Conservation (phyloP, 2,797 vertebrate genomes). For the Hafferia zeledoni region DNA sequence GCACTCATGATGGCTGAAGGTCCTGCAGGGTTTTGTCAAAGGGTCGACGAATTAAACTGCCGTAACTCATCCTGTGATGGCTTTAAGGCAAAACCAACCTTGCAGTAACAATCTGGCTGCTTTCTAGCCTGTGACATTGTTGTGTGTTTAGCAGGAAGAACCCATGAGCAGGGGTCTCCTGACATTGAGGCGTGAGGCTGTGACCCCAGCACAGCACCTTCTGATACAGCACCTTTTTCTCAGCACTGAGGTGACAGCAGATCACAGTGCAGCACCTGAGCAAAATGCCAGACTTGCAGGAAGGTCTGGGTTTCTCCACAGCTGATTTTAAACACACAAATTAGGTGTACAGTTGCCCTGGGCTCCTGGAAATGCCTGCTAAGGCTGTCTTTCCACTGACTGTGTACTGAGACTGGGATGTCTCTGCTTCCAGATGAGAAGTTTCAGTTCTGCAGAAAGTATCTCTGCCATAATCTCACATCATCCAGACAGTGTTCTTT, state of each 20-base stretch:
- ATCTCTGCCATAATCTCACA: neutral
- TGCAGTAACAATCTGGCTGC: neutral
- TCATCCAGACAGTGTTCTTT: neutral
- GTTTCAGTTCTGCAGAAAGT: neutral
- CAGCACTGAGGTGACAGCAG: fast-evolving
- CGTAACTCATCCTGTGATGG: neutral
- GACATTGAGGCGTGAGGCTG: neutral
- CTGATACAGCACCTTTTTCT: neutral
- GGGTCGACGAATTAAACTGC: neutral
- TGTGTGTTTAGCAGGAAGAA: neutral
- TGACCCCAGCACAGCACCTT: neutral
- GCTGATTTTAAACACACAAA: neutral
- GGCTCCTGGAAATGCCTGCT: neutral
- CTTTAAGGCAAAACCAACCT: neutral
- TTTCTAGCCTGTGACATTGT: neutral
- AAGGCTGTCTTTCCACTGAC: neutral
- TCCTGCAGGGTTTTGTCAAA: neutral
- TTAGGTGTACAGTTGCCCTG: neutral
- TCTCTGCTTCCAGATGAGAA: neutral
- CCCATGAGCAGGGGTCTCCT: neutral
- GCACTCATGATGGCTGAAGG: fast-evolving
- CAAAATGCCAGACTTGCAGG: neutral
- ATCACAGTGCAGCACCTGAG: neutral
- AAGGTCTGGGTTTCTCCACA: neutral
- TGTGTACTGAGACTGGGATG: neutral